Conservation (phyloP, 2,113 vertebrate species). For the Poeciliopsis turrubarensis region DNA sequence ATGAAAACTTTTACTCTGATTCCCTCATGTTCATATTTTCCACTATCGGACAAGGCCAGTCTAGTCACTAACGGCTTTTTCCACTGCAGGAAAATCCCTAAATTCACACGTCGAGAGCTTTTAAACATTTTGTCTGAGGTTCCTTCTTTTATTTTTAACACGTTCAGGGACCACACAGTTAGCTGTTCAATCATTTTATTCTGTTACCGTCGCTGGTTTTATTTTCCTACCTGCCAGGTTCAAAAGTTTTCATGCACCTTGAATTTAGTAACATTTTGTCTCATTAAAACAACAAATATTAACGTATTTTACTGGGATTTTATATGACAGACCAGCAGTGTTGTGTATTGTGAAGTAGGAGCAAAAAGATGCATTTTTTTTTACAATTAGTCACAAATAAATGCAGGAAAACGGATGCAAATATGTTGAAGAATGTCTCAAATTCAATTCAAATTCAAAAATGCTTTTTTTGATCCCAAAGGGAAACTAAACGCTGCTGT, state of each 20-base stretch:
- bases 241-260: neutral
- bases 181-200: neutral
- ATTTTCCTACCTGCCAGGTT: neutral
- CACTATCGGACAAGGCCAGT: slow-evolving; percentile 1
- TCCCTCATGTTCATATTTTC: slow-evolving; percentile 13
- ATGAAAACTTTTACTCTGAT: neutral
- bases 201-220: neutral
- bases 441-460: neutral
- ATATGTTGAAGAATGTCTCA: neutral
- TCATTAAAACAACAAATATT: neutral
- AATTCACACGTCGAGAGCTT: neutral
- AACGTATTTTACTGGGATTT: neutral
- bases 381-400: neutral
- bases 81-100: slow-evolving; percentile 18
- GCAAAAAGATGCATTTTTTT: neutral
- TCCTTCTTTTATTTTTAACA: slow-evolving; percentile 5
- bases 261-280: neutral
- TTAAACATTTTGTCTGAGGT: neutral
- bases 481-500: too few species aligned
- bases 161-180: neutral
- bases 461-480: too few species aligned
- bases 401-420: neutral
- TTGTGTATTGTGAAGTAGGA: neutral
- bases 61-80: slow-evolving; percentile 1
- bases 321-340: neutral